Base-by-base conservation (phyloP, 2,888 invertebrate genomes). In the Drosophila lacicola region DNA sequence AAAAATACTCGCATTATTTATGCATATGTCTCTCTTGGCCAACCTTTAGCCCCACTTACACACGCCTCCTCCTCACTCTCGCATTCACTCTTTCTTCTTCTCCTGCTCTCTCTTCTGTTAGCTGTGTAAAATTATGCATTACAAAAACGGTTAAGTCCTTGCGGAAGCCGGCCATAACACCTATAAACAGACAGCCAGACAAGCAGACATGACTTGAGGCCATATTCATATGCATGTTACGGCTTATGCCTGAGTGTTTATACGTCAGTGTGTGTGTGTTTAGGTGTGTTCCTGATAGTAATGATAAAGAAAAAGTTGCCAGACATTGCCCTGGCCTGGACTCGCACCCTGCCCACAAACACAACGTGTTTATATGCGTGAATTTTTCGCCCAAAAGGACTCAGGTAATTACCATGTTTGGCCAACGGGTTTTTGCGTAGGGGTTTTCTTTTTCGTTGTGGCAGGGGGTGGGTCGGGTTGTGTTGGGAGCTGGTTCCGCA, bases 121-220 rank as follows among this genome's bases (percentile, higher is more conserved):
- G 61, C 54, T 67, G 65, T 70, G 53, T 66, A 72, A 85, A 85
- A 89, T 85, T 89, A 85, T 85, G 85, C 89, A 85, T 85, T 85
- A 85, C 88, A 85, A 80, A 84, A 88, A 81, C 80, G 88, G 88
- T 88, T 89, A 88, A 89, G 88, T 89, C 88, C 88, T 88, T 70
- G 75, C 88, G 83, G 88, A 88, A 85, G 80, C 82, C 80, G 89
- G 80, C 80, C 86, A 89, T 78, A 88, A 88, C 85, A 89, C 89
- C 88, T 89, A 63, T 77, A 75, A 70, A 65, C 69, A 65, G 71
- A 54, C 68, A 54, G 53, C 11, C 68, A 58, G 70, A 56, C 67
- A 60, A 56, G 53, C 71, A 76, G 80, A 72, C 68, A 77, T 68
- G 65, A 57, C 80, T 72, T 57, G 41, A 65, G 82, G 82, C 72